Conservation (phyloP, 2,113 vertebrate species). For the Eubucco bourcierii region DNA sequence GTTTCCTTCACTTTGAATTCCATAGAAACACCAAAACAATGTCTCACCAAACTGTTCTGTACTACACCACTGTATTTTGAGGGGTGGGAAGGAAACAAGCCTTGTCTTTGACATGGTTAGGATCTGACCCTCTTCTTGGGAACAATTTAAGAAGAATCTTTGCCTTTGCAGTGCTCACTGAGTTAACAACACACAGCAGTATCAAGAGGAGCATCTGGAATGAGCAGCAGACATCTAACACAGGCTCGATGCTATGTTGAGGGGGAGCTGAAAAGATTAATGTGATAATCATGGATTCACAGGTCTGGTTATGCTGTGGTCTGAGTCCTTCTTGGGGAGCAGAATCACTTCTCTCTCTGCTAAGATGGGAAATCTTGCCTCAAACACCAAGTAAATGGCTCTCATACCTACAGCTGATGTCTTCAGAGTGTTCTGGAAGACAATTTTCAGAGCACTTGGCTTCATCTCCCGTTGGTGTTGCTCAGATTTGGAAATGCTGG, state of each 20-base stretch:
- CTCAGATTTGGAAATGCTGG: neutral
- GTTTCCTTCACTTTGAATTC: neutral
- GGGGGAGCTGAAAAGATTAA: neutral
- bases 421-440: neutral
- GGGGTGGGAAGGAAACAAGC: neutral
- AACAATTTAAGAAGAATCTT: neutral
- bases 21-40: neutral
- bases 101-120: fast-evolving
- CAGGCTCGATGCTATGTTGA: neutral
- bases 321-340: neutral
- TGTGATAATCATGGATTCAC: neutral
- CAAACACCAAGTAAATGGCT: neutral
- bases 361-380: neutral
- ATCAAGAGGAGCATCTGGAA: neutral
- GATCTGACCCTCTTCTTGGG: neutral
- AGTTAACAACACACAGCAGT: neutral
- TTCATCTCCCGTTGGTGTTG: constrained; percentile 7
- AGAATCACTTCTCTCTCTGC: neutral
- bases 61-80: neutral
- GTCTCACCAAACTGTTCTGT: neutral
- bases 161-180: neutral
- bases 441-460: constrained; percentile 1
- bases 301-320: neutral
- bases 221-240: neutral
- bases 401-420: neutral